Conservation (phyloP, 2,888 invertebrate genomes). For the Eristalis intricaria region DNA sequence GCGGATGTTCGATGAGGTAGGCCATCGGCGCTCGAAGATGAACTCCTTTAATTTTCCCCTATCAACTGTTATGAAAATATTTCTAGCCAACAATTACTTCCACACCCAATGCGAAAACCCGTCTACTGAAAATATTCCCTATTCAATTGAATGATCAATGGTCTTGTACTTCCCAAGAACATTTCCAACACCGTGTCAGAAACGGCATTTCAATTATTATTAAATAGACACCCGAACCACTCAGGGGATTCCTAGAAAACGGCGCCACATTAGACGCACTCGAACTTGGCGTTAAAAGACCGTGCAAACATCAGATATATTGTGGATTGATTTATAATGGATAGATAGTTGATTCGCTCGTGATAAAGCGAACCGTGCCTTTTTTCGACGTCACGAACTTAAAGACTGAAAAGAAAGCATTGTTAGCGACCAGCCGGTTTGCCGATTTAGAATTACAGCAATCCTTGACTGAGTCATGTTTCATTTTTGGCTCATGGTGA, state of each 20-base stretch:
- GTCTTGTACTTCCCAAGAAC: background rate
- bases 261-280: background rate
- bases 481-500: background rate
- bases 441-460: background rate
- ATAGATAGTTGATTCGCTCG: background rate
- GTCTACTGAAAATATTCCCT: no score
- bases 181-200: background rate
- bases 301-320: background rate
- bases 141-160: no score
- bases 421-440: background rate
- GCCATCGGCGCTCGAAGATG: no score
- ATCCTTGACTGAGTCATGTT: background rate
- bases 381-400: background rate
- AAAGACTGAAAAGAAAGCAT: background rate
- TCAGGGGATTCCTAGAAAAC: background rate
- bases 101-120: no score
- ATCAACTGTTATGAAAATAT: no score
- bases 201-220: no score
- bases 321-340: background rate
- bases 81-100: no score
- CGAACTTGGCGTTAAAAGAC: background rate
- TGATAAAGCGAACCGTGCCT: background rate
- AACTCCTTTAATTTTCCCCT: no score
- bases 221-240: background rate
- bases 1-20: no score